Base-by-base conservation (phyloP, 2,888 invertebrate species). In the Ectemnius continuus region DNA sequence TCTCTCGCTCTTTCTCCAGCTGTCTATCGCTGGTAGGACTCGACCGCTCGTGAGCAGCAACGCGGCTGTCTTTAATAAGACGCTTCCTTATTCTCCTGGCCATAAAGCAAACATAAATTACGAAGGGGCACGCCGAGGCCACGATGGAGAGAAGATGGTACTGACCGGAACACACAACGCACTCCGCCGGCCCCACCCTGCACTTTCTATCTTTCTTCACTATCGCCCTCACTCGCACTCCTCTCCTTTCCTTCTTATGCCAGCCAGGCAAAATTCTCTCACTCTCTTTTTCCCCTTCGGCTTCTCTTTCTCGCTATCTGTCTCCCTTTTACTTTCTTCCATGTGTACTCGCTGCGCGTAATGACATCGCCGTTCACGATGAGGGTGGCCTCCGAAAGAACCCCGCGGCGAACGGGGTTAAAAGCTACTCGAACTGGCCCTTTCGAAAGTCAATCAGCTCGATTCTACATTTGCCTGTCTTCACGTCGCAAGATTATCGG, bases 91-190 rank as follows among this genome's bases (percentile, higher is more conserved):
- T 88, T 88, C 87, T 85, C 81, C 76, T 80, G 86, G 84, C 78
- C 85, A 86, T 88, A 88, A 88, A 88, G 86, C 87, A 86, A 88
- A 87, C 88, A 86, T 88, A 87, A 88, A 87, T 88, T 87, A 88
- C 84, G 70, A 83, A 84, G 84, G 81, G 82, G 76, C 85, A 81
- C 80, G 84, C 67, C 79, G 80, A 80, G 82, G 84, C 83, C 76
- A 78, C 76, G 77, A 76, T 56, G 75, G 70, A 52, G n/a, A 74
- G 72, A 64, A 77, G 80, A 74, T 75, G 79, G 76, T 77, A 70
- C 82, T 81, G 79, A 83, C 78, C 84, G 81, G 83, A 85, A 84
- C 83, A 80, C 73, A 80, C 78, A 79, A 82, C 79, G 83, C 71
- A 70, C 73, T 72, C 36, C 8, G 36, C 36, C 36, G 77, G 67